Evolutionary conservation across 2,888 invertebrate species (phyloP), one percentile per base, ranked within the genome.

Genomic region (Ctena decussata): DNA sequence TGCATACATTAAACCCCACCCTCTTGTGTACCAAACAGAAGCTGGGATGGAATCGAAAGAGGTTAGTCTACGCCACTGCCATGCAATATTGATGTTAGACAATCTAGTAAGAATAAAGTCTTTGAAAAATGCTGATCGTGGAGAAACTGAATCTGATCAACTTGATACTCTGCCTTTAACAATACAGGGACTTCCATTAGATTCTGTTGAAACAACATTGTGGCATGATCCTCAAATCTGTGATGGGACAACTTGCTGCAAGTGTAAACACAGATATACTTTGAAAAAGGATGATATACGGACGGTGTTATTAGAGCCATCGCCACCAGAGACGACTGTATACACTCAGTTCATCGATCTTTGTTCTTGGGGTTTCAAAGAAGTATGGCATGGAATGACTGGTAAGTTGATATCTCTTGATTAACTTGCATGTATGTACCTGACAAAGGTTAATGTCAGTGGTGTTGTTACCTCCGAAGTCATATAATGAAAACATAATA

Each of bases 81-180:
- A 49, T 39, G 5, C 53, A 11, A 37, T 71, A 12, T 46, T 78
- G 37, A 78, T 78, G 78, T 24, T 70, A 11, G 78, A 78, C 69
- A 69, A 77, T 46, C 65, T 77, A n/a, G 77, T 77, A 3, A 69
- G 70, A 8, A 27, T 65, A 32, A 65, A 65, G 46, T 69, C 24
- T 69, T n/a, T 30, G 21, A 24, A 27, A 41, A 39, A 77, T 65
- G 57, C 69, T 37, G 30, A 39, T 69, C 77, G 65, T 0, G 44
- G 70, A 30, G 69, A 69, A 30, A 46, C n/a, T n/a, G 60, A 65
- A 77, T 69, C 46, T 21, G 46, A 30, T 21, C 77, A 77, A 60
- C 30, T 77, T 8, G 35, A 44, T 24, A 77, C 77, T 21, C 69
- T 69, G n/a, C 77, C 77, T 30, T 57, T 77, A 15, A 77, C 69